Conservation (phyloP, 2,888 invertebrate genomes). For the Camptogramma bilineatum region DNA sequence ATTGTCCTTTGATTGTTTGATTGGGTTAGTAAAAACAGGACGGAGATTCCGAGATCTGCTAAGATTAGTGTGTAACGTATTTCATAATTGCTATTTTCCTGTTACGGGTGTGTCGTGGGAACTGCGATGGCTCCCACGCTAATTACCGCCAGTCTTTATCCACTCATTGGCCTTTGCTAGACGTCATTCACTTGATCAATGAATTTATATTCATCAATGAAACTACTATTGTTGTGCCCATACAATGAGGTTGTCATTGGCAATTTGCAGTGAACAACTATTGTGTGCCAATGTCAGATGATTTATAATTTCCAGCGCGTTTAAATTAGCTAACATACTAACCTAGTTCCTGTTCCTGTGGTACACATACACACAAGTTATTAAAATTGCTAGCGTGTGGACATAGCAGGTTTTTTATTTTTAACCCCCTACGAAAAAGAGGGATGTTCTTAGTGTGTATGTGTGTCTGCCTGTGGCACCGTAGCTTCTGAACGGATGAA, state of each 20-base stretch:
- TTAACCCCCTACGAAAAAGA: no score
- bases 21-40: conserved; percentile 3
- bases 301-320: conserved; percentile 20
- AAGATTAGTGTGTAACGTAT: conserved; percentile 43
- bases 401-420: no score
- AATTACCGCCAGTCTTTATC: conserved; percentile 68
- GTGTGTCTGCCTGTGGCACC: no score
- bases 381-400: no score
- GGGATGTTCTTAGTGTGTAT: no score
- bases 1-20: conserved; percentile 1
- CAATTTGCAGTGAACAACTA: conserved; percentile 53
- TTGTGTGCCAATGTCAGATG: conserved; percentile 51
- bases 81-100: conserved; percentile 71
- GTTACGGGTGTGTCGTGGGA: conserved; percentile 72
- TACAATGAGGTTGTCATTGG: conserved; percentile 50
- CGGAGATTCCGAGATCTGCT: conserved; percentile 24
- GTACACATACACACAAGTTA: no score
- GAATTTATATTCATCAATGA: conserved; percentile 74
- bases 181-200: conserved; percentile 65
- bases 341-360: background rate
- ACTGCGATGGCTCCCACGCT: conserved; percentile 74
- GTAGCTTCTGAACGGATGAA: no score
- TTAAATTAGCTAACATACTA: background rate
- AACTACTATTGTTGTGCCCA: conserved; percentile 59
- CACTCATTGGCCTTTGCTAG: conserved; percentile 57